These are phyloP conservation scores for Zoanthus sociatus DNA, from an alignment of 92 coral and sea anemone species.

Conservation along the genomic window DNA sequence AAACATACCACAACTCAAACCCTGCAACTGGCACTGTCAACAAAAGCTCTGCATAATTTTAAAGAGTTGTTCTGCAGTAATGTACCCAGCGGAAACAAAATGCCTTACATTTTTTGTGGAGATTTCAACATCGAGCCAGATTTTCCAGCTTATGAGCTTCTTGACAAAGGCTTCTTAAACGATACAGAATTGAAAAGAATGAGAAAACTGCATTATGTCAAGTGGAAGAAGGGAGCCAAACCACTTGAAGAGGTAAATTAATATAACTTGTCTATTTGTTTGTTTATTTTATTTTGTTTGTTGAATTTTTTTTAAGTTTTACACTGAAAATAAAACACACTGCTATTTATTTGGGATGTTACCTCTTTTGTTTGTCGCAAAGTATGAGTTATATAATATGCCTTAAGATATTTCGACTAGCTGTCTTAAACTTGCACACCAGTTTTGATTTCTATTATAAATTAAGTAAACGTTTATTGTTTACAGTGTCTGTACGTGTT, in stretches of 20 bases:
- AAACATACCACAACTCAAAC: conserved; percentile 14
- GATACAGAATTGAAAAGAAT: background rate
- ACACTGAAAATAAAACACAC: too few species aligned
- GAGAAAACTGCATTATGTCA: background rate
- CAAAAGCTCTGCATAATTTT: conserved; percentile 21
- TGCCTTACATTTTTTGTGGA: conserved; percentile 17
- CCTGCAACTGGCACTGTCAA: conserved; percentile 3
- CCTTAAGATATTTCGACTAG: too few species aligned
- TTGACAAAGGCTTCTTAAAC: conserved; percentile 2
- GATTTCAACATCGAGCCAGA: conserved; percentile 18
- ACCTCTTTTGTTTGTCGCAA: too few species aligned
- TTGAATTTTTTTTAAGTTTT: too few species aligned
- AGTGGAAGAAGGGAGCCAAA: conserved; percentile 4
- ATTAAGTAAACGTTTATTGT: too few species aligned
- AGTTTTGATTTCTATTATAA: too few species aligned
- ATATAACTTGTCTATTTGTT: background rate
- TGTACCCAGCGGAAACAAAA: background rate
- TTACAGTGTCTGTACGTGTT: too few species aligned
- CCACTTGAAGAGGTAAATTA: background rate
- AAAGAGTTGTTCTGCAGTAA: background rate
- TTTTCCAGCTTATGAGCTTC: conserved; percentile 11
- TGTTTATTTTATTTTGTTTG: background rate
- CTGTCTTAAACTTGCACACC: too few species aligned
- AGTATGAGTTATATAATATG: too few species aligned
- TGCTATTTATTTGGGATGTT: too few species aligned